Base-by-base conservation (phyloP, 1,140 invertebrate genomes). In the Rhysida immarginata region DNA sequence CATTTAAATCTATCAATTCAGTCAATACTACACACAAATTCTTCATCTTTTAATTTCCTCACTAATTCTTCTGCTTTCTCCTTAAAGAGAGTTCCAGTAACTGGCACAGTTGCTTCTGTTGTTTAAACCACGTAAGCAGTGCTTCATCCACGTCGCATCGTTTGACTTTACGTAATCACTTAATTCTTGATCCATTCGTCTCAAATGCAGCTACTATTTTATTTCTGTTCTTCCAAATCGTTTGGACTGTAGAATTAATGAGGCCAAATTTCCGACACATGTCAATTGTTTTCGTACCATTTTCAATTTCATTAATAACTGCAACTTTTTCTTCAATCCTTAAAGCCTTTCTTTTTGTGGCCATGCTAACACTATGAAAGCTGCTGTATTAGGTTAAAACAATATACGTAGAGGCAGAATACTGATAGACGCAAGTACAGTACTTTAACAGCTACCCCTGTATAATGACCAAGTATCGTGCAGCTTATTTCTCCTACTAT, bases 1-100 rank as follows among this genome's bases (percentile, higher is more conserved):
- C 53, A 56, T 35, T 63, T 63, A 44, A 63, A 62, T 26, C 61
- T 57, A 35, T 62, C 59, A 18, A 63, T 41, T 61, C 62, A 63
- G 16, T 59, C 62, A 53, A n/a, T n/a, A n/a, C n/a, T n/a, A n/a
- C n/a, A n/a, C n/a, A n/a, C n/a, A n/a, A n/a, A n/a, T n/a, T n/a
- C n/a, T 59, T 60, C 29, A 35, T 35, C 29, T 35, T 35, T 35
- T 35, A 35, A 24, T 57, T 57, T n/a, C 43, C 61, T 60, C 54
- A 60, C 61, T 29, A 64, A 64, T 43, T 62, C 58, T n/a, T 45
- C 44, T 13, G 59, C 58, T 56, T 62, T 61, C 13, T 53, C 49
- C 50, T 57, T 59, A 13, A 64, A 35, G 18, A 58, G 49, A 16
- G 58, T 53, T 11, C 59, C 60, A 27, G 56, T 60, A 1, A 62